These are phyloP conservation scores for Nesospiza acunhae DNA, from an alignment of 2,113 vertebrate genomes.

Conservation along the genomic window DNA sequence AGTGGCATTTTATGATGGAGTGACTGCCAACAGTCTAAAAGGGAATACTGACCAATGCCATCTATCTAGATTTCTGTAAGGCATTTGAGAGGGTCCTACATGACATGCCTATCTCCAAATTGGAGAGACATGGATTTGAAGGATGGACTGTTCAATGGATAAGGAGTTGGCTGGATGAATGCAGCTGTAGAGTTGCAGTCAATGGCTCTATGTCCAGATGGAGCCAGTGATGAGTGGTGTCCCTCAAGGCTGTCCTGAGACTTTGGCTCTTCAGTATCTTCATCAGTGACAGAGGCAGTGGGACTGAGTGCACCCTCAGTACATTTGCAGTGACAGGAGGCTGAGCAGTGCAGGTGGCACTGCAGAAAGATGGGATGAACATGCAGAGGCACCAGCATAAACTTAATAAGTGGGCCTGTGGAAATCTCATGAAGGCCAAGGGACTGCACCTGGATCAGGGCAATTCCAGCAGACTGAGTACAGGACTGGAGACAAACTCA, in stretches of 20 bases:
- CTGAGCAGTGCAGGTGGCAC: background rate
- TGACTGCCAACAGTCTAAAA: background rate
- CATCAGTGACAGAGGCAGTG: background rate
- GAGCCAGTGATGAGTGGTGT: background rate
- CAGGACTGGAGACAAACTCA: background rate
- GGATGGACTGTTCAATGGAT: background rate
- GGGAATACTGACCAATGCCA: background rate
- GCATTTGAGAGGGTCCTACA: background rate
- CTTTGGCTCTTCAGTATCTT: background rate
- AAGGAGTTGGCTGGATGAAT: background rate
- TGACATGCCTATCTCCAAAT: background rate
- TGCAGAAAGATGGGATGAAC: accelerated
- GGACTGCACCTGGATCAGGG: background rate
- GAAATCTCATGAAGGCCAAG: too few relatives aligned
- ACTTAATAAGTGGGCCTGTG: background rate
- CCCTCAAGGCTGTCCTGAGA: background rate
- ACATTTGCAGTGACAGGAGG: background rate
- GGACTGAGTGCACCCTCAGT: background rate
- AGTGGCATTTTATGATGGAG: background rate
- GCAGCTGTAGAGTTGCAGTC: background rate
- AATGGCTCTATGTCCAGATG: accelerated
- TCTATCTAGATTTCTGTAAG: background rate
- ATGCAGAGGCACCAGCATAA: background rate
- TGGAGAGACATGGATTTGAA: background rate
- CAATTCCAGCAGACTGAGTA: background rate